Conservation (phyloP, 2,797 vertebrate genomes). For the Lacerta agilis region DNA sequence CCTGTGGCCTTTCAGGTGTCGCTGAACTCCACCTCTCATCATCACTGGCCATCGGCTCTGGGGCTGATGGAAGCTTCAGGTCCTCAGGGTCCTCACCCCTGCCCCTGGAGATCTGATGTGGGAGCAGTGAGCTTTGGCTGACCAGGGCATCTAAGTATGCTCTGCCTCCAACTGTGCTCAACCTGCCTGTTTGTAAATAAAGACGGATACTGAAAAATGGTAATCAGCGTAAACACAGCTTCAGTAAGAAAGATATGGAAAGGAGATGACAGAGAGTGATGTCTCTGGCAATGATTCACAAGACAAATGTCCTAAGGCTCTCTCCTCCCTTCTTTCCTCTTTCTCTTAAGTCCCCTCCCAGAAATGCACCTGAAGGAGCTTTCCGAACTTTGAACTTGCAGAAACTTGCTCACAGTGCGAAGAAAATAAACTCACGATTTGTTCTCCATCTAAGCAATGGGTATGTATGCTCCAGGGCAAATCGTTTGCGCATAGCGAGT, state of each 20-base stretch:
- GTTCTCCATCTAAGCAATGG: not conserved
- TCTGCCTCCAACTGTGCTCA: not conserved
- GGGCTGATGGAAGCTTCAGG: too few relatives aligned
- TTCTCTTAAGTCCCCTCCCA: too few relatives aligned
- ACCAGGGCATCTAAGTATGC: not conserved
- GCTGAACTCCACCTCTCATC: too few relatives aligned
- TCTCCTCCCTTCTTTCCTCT: too few relatives aligned
- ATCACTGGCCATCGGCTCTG: too few relatives aligned
- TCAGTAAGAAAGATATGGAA: not conserved
- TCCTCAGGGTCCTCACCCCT: too few relatives aligned
- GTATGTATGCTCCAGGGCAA: not conserved
- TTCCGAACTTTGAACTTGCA: not conserved
- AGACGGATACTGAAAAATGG: not conserved
- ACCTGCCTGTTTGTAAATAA: not conserved
- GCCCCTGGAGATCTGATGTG: not conserved
- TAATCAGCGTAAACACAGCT: not conserved
- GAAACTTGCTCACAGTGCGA: not conserved
- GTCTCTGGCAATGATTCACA: not conserved
- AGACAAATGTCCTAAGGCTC: not conserved
- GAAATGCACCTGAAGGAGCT: slow-evolving; percentile 5
- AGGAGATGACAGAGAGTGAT: not conserved
- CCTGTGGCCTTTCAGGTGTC: too few relatives aligned
- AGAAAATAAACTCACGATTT: not conserved
- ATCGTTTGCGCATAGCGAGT: not conserved
- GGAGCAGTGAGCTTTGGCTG: not conserved